Base-by-base conservation (phyloP, 2,797 vertebrate genomes). In the Epinephelus awoara region DNA sequence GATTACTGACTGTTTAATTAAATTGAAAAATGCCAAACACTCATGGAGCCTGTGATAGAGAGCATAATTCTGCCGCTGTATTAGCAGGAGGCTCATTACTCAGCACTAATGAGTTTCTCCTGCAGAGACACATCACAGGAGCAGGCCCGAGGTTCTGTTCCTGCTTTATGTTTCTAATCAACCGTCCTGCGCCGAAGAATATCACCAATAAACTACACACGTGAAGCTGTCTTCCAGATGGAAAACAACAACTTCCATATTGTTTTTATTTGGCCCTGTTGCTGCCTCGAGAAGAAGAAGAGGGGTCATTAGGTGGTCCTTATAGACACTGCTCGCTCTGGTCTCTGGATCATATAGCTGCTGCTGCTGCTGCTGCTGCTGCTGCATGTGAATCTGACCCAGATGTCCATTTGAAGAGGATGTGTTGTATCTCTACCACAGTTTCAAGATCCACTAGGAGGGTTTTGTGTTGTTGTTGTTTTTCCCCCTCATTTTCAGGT, bases 31-130 rank as follows among this genome's bases (percentile, higher is more conserved):
- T 85, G 85, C 77, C 81, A 83, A 86, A 80, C 85, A 73, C 82
- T 90, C 70, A 27, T 40, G 5, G 64, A 66, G 67, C 51, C 67
- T n/a, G 49, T 88, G 90, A 90, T 85, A 47, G 72, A 88, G 78
- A 75, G 75, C 38, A 77, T 82, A 63, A 79, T 82, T 91, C 76
- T 84, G 72, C 73, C 42, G 78, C 87, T 75, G 76, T 78, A 85
- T 89, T 86, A 88, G 73, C 81, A 79, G 73, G 67, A 82, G 82
- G 69, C 88, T 89, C 89, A 90, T 93, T 87, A 87, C 85, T 92
- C 89, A 91, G 78, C 80, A 77, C 81, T 91, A 93, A 93, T 93
- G 89, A 89, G 74, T 91, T 88, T 86, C 86, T 85, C 77, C 80
- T 70, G 77, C 73, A 77, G 77, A 83, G 88, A 83, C 72, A 63